phyloP scores from a whole-genome alignment of 2,888 invertebrate species.

The Temnothorax rugatulus region DNA sequence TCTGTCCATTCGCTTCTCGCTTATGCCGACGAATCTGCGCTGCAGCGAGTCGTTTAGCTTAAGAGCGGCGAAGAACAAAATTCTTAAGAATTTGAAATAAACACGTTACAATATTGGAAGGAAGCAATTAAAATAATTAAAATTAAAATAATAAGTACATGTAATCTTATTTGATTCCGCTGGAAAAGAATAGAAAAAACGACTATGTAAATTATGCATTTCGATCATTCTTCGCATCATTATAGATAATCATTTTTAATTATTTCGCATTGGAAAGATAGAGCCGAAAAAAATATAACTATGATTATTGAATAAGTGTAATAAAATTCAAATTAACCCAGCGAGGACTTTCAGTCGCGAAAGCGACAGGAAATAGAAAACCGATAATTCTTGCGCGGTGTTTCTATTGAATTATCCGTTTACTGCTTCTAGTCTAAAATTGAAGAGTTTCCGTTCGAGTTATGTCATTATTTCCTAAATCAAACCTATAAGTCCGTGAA shows the following conservation, averaged over 20 bases:
- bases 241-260: constrained; percentile 16
- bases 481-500: not conserved
- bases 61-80: not conserved
- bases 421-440: not conserved
- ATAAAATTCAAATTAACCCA: constrained; percentile 4
- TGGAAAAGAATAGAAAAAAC: not conserved
- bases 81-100: not conserved
- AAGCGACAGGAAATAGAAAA: constrained; percentile 16
- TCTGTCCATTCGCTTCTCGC: constrained; percentile 36
- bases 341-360: not conserved
- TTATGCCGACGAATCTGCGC: constrained; percentile 14
- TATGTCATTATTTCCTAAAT: not conserved
- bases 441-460: not conserved
- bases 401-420: constrained; percentile 19
- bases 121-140: constrained; percentile 28
- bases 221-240: not conserved
- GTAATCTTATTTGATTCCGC: not conserved
- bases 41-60: not conserved
- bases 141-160: not conserved
- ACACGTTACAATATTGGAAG: not conserved
- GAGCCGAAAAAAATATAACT: not conserved
- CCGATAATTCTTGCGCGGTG: not conserved
- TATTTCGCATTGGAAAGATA: not conserved
- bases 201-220: not conserved
- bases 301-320: not conserved